phyloP scores from a whole-genome alignment of 2,113 vertebrate species.

The Thamnaconus septentrionalis region DNA sequence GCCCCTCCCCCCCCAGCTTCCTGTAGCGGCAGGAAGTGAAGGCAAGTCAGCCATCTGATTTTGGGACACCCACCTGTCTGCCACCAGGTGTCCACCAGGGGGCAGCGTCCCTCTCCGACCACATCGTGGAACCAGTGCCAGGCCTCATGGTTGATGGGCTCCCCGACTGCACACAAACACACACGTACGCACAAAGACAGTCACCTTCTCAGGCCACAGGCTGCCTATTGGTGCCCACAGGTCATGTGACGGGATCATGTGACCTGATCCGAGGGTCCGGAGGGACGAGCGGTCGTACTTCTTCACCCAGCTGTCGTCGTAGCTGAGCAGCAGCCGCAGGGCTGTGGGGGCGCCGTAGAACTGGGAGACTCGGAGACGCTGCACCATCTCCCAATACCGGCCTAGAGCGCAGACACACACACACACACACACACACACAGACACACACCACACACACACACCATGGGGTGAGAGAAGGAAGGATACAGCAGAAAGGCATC shows the following conservation, averaged over 20 bases:
- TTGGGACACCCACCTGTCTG: constrained; percentile 84
- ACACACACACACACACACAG: constrained; percentile 12
- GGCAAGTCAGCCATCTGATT: not conserved
- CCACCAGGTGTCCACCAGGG: constrained; percentile 94
- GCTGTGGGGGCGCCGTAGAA: constrained; percentile 92
- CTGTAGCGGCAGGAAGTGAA: not conserved
- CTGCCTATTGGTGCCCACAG: not conserved
- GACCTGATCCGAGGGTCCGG: constrained; percentile 87
- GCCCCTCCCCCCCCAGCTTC: no score
- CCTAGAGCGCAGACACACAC: constrained; percentile 70
- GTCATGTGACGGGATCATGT: not conserved
- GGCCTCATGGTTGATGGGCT: constrained; percentile 91
- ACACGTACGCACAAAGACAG: constrained; percentile 9
- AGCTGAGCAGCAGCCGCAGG: constrained; percentile 85
- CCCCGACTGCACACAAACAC: constrained; percentile 80
- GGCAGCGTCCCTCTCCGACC: constrained; percentile 85
- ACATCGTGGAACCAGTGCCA: constrained; percentile 91
- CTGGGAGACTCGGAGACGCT: constrained; percentile 87
- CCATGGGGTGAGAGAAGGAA: not conserved
- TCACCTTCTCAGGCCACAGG: constrained; percentile 3
- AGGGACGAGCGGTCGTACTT: constrained; percentile 90
- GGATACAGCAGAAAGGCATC: no score
- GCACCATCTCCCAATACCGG: constrained; percentile 90
- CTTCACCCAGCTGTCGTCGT: constrained; percentile 86
- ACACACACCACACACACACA: not conserved